Conservation (phyloP, 2,797 vertebrate genomes). For the Epinephelus coioides region DNA sequence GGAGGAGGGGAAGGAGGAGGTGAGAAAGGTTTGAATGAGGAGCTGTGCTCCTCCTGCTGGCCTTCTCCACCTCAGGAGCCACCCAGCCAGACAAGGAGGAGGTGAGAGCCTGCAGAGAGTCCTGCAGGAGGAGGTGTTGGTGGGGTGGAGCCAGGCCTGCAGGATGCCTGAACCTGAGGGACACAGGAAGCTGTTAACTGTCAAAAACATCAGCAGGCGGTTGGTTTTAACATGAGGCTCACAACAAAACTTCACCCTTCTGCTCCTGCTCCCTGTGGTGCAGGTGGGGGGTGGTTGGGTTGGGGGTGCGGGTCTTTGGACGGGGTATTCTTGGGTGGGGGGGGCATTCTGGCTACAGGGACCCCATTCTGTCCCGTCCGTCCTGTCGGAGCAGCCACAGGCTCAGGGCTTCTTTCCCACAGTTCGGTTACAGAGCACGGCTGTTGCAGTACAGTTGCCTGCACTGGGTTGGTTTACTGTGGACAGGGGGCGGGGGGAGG, state of each 20-base stretch:
- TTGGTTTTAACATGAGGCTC: too few relatives aligned
- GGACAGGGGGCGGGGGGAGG: too few relatives aligned
- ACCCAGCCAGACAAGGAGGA: constrained; percentile 82
- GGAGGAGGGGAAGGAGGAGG: not conserved
- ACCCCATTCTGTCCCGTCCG: constrained; percentile 93
- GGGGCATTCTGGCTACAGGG: constrained; percentile 39
- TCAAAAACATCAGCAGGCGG: not conserved
- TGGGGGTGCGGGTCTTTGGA: too few relatives aligned
- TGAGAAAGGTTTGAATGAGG: constrained; percentile 43
- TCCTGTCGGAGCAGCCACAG: constrained; percentile 92
- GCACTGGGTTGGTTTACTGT: too few relatives aligned
- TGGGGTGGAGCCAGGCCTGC: constrained; percentile 88
- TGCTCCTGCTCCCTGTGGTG: constrained; percentile 82
- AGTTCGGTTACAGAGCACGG: too few relatives aligned
- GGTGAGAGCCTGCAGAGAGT: not conserved
- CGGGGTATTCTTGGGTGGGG: constrained; percentile 40
- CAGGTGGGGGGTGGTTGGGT: too few relatives aligned
- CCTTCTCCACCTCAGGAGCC: constrained; percentile 71
- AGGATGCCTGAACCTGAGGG: constrained; percentile 81
- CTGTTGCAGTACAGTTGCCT: too few relatives aligned
- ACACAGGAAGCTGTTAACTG: too few relatives aligned
- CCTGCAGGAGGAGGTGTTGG: constrained; percentile 57
- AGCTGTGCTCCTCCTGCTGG: constrained; percentile 74
- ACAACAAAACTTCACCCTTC: constrained; percentile 67
- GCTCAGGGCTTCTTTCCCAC: constrained; percentile 90